These are phyloP conservation scores for Meiosimyza decipiens DNA, from an alignment of 2,888 invertebrate species.

Conservation along the genomic window DNA sequence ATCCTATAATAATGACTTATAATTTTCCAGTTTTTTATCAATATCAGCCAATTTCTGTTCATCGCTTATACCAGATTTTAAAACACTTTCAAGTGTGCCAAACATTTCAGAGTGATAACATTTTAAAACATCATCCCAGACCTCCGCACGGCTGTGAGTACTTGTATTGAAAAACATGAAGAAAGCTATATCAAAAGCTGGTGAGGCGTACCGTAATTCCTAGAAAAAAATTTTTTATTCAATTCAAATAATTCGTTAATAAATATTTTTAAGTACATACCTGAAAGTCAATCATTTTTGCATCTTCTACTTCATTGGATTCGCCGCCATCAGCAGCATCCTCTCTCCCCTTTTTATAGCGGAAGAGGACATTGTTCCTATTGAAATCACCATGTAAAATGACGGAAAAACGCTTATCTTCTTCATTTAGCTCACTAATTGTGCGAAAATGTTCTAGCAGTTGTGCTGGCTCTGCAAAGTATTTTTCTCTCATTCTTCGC, in stretches of 20 bases:
- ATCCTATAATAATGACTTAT: neutral
- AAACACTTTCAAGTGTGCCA: constrained; percentile 50
- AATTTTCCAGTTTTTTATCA: constrained; percentile 14
- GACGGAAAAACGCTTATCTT: constrained; percentile 56
- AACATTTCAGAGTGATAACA: constrained; percentile 56
- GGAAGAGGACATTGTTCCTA: constrained; percentile 65
- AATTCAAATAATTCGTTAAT: neutral
- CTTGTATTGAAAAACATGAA: constrained; percentile 63
- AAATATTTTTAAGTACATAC: constrained; percentile 37
- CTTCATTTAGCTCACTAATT: constrained; percentile 42
- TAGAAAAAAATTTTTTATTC: constrained; percentile 31
- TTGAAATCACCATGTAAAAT: constrained; percentile 65
- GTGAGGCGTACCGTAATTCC: constrained; percentile 61
- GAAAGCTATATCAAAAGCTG: constrained; percentile 62
- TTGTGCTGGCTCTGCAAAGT: constrained; percentile 53
- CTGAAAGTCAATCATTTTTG: constrained; percentile 65
- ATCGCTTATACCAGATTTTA: constrained; percentile 47
- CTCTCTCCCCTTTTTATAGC: constrained; percentile 47
- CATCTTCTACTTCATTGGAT: constrained; percentile 47
- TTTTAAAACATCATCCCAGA: constrained; percentile 54
- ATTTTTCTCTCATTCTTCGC: constrained; percentile 50
- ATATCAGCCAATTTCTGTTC: constrained; percentile 28
- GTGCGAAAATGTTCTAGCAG: constrained; percentile 58
- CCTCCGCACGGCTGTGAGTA: constrained; percentile 46
- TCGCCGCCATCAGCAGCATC: constrained; percentile 15